Conservation (phyloP, 2,888 invertebrate species). For the Scaptomyza tumidula region DNA sequence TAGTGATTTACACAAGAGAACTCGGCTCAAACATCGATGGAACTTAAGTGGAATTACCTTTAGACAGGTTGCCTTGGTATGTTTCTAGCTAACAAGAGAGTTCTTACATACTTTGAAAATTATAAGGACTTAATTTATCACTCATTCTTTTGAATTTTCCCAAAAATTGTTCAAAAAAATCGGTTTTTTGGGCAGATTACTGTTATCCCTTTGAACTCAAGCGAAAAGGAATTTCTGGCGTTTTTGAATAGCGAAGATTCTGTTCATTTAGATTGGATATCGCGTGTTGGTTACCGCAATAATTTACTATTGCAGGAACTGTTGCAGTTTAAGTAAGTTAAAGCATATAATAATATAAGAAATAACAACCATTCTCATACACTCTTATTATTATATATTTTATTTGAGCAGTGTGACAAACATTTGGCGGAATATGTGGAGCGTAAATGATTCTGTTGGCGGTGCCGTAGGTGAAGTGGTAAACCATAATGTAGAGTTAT, state of each 20-base stretch:
- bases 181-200: slow-evolving; percentile 54
- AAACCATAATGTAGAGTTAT: slow-evolving; percentile 68
- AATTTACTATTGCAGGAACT: slow-evolving; percentile 66
- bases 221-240: slow-evolving; percentile 52
- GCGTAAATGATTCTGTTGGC: slow-evolving; percentile 68
- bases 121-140: no score
- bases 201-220: slow-evolving; percentile 49
- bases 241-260: slow-evolving; percentile 65
- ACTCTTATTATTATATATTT: neutral
- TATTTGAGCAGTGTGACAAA: slow-evolving; percentile 53
- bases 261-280: slow-evolving; percentile 68
- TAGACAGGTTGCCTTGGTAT: slow-evolving; percentile 76
- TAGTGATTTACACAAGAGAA: slow-evolving; percentile 64
- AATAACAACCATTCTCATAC: no score
- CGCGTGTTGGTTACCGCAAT: slow-evolving; percentile 71
- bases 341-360: accelerated
- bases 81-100: neutral
- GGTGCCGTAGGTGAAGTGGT: slow-evolving; percentile 77
- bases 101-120: no score
- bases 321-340: slow-evolving; percentile 73
- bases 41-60: slow-evolving; percentile 76
- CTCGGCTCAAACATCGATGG: slow-evolving; percentile 72
- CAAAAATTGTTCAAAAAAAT: no score
- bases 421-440: slow-evolving; percentile 69
- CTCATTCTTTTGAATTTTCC: no score